phyloP scores from a whole-genome alignment of 2,113 vertebrate species.

The Porphyrio hochstetteri region DNA sequence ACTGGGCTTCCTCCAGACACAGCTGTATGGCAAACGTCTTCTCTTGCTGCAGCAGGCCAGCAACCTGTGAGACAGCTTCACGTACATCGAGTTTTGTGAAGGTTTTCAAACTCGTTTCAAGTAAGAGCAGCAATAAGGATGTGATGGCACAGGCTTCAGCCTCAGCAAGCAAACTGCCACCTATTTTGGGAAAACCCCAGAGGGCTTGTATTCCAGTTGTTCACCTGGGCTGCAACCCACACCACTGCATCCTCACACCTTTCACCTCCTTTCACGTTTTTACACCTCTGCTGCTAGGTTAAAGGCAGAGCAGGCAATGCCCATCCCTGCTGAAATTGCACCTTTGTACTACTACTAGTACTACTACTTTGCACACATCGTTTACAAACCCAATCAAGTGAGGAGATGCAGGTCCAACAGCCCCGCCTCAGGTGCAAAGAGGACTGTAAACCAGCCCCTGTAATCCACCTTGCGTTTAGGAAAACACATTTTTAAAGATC shows the following conservation, averaged over 20 bases:
- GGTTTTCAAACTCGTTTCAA: background rate
- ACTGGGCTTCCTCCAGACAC: background rate
- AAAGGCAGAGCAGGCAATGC: background rate
- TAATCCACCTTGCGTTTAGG: background rate
- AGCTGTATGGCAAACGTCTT: background rate
- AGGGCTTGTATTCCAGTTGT: background rate
- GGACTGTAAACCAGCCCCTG: background rate
- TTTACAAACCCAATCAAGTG: background rate
- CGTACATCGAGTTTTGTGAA: fast-evolving
- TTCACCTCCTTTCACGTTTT: background rate
- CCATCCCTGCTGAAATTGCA: fast-evolving
- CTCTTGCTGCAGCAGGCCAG: background rate
- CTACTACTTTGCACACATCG: background rate
- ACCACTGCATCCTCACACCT: background rate
- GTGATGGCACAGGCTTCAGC: background rate
- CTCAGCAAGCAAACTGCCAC: background rate
- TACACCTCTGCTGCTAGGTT: background rate
- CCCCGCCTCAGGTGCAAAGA: background rate
- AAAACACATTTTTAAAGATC: background rate
- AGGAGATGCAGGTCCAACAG: background rate
- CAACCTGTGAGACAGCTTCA: background rate
- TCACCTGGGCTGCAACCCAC: background rate
- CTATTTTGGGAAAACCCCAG: fast-evolving
- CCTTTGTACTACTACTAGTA: background rate
- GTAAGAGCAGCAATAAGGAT: background rate